Percentiles rank a stretch among this genome's conserved stretches.
Conservation (phyloP, 2,888 invertebrate species). For the Epinotia bilunana region DNA sequence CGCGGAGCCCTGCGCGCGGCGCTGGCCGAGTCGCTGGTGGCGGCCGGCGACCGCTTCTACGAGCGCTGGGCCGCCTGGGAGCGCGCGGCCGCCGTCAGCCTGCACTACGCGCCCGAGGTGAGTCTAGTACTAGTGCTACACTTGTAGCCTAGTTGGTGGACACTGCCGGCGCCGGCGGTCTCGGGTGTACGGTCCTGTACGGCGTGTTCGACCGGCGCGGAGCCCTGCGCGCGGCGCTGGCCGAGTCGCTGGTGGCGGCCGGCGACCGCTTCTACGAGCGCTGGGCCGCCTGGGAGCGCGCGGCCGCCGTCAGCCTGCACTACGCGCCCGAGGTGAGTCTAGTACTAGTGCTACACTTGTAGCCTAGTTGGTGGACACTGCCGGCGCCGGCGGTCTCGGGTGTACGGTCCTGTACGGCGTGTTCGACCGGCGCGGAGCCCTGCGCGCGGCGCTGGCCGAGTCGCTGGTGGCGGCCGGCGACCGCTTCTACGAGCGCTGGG, state of each 20-base stretch:
- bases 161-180: no score
- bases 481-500: conserved; percentile 88
- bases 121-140: no score
- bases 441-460: conserved; percentile 94
- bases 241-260: conserved; percentile 88
- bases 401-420: conserved; percentile 99
- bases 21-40: conserved; percentile 90
- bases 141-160: no score
- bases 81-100: conserved; percentile 91
- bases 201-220: conserved; percentile 97
- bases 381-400: conserved; percentile 95
- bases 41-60: conserved; percentile 74
- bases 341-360: no score
- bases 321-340: conserved; percentile 91
- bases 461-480: conserved; percentile 87
- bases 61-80: conserved; percentile 88
- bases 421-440: conserved; percentile 94
- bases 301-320: conserved; percentile 92
- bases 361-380: no score
- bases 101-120: conserved; percentile 93
- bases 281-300: conserved; percentile 86
- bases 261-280: conserved; percentile 87
- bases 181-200: conserved; percentile 97
- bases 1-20: conserved; percentile 94
- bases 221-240: conserved; percentile 92